Conservation (phyloP, 2,888 invertebrate genomes). For the Cyaniris semiargus region DNA sequence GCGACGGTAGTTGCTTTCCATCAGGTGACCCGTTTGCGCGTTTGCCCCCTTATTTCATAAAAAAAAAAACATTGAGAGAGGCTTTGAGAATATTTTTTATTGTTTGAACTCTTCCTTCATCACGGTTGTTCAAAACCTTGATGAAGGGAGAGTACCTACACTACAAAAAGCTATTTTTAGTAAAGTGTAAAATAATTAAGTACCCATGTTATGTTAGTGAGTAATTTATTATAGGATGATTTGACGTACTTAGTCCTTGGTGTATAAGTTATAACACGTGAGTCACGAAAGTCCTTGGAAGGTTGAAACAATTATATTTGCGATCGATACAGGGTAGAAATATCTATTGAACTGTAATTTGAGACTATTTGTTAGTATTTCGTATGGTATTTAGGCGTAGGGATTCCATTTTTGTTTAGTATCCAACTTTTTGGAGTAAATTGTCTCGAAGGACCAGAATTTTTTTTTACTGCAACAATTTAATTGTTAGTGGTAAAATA, state of each 20-base stretch:
- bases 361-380: background rate
- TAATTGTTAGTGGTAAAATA: background rate
- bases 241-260: constrained; percentile 13
- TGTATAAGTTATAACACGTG: constrained; percentile 15
- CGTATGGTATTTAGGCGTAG: background rate
- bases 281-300: constrained; percentile 29
- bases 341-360: background rate
- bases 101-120: too few species aligned
- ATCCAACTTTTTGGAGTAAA: background rate
- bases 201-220: background rate
- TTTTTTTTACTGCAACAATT: too few species aligned
- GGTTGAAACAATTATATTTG: constrained; percentile 25
- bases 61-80: background rate
- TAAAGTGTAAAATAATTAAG: background rate
- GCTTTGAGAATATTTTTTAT: too few species aligned
- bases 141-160: too few species aligned
- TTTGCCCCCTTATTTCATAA: too few species aligned
- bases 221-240: background rate
- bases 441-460: background rate
- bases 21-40: too few species aligned
- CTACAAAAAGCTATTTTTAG: background rate
- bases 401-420: background rate
- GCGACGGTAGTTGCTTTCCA: too few species aligned
- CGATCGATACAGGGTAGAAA: constrained; percentile 13
- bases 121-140: too few species aligned